These are phyloP conservation scores for Drosophila equinoxialis DNA, from an alignment of 1,140 invertebrate genomes.

Conservation along the genomic window DNA sequence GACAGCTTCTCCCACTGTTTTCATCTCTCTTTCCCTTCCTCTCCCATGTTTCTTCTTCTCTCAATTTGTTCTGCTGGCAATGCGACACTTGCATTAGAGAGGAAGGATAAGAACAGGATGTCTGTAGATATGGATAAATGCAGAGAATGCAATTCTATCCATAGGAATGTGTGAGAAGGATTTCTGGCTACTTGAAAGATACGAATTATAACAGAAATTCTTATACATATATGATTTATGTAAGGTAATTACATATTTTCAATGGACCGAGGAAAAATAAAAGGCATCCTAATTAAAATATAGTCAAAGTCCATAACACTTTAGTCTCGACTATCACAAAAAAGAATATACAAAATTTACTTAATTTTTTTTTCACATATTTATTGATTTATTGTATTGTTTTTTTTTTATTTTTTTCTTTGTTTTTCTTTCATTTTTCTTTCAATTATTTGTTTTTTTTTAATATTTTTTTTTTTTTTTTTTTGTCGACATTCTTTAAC, in stretches of 20 bases:
- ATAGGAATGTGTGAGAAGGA: conserved; percentile 37
- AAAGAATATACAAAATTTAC: not conserved
- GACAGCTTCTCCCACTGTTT: conserved; percentile 23
- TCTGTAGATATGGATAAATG: conserved; percentile 32
- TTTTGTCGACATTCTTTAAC: conserved; percentile 50
- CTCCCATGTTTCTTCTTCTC: conserved; percentile 21
- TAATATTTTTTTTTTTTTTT: conserved; percentile 20
- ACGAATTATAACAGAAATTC: not conserved
- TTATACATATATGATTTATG: conserved; percentile 39
- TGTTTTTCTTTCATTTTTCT: conserved; percentile 17
- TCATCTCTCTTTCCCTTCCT: conserved; percentile 15
- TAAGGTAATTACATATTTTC: conserved; percentile 25
- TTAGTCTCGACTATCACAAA: no score
- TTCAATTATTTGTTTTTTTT: conserved; percentile 54
- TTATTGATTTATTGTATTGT: conserved; percentile 64
- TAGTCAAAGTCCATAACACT: no score
- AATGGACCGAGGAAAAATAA: not conserved
- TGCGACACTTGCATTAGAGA: conserved; percentile 62
- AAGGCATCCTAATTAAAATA: not conserved
- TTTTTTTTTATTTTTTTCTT: conserved; percentile 29
- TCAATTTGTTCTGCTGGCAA: conserved; percentile 75
- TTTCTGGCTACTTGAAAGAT: conserved; percentile 53
- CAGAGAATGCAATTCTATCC: not conserved
- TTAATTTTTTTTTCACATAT: conserved; percentile 66
- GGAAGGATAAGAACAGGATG: conserved; percentile 28